Base-by-base conservation (phyloP, 2,797 vertebrate species). In the Pipistrellus pipistrellus region DNA sequence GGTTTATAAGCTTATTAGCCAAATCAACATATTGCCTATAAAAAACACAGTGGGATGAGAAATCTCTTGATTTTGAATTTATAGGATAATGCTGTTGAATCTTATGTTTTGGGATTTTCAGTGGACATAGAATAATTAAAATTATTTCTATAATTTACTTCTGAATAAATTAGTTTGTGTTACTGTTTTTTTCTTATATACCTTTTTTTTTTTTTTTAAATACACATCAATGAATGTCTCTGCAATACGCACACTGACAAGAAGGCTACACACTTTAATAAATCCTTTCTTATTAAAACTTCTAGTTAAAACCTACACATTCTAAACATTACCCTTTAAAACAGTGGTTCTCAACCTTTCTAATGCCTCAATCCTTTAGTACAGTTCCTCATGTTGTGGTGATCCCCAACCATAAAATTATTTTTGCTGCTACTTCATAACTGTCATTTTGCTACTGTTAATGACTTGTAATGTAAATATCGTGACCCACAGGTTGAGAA, bases 91-190 rank as follows among this genome's bases (percentile, higher is more conserved):
- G 15, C 20, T 66, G 8, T 88, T 72, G 8, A 66, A 78, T 78
- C 15, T 68, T 81, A 83, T 72, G 25, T 75, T 92, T 88, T 25
- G n/a, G 48, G 20, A 86, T 66, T 88, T 83, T 92, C 57, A 90
- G 30, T 90, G 46, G 44, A 95, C 32, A 59, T 76, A 90, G 86
- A 25, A 91, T 81, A 71, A 64, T 62, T 85, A 78, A 66, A 66
- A 55, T 90, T 85, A 94, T 76, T 93, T 85, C 88, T 86, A 84
- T 48, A 78, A 71, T n/a, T 88, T 83, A 59, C 15, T 90, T 88
- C 38, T 76, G 25, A 89, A 78, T 83, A 86, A 30, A 38, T 69
- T 8, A 76, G 13, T 51, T 85, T 80, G 2, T 59, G 3, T 64
- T 91, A 32, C 14, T 59, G 0, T 85, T 72, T 86, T 32, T 27